Conservation (phyloP, 2,888 invertebrate genomes). For the Amphipoea lucens region DNA sequence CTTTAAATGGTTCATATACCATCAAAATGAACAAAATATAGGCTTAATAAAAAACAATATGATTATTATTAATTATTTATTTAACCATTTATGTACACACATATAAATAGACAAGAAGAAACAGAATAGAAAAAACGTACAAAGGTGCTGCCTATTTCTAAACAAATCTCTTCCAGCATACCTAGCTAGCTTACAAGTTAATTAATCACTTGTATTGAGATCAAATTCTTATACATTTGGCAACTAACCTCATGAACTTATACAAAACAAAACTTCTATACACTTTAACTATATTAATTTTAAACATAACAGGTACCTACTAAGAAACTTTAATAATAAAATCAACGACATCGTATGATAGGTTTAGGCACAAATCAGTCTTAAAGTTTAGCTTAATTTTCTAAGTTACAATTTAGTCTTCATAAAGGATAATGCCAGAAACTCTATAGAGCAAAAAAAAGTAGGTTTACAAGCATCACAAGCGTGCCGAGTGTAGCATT, state of each 20-base stretch:
- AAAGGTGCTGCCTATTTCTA: not conserved
- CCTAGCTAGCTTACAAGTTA: not conserved
- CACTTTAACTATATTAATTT: not conserved
- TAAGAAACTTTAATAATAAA: not conserved
- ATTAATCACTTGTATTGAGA: slow-evolving; percentile 3
- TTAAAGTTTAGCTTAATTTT: slow-evolving; percentile 14
- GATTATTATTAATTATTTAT: not conserved
- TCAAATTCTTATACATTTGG: not conserved
- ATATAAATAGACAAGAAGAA: not conserved
- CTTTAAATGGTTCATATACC: too few relatives aligned
- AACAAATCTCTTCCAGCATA: not conserved
- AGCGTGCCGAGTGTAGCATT: not conserved
- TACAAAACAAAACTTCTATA: not conserved
- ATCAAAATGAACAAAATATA: too few relatives aligned
- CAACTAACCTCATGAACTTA: not conserved
- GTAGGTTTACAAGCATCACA: not conserved
- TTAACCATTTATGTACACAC: not conserved
- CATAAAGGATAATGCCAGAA: not conserved
- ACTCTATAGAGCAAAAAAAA: not conserved
- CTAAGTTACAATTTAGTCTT: not conserved
- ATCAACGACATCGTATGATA: not conserved
- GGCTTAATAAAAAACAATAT: not conserved
- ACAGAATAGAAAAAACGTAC: not conserved
- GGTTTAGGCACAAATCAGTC: slow-evolving; percentile 23
- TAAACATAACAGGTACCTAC: not conserved